Evolutionary conservation across 2,888 invertebrate genomes (phyloP).

Genomic region (Neria commutata): DNA sequence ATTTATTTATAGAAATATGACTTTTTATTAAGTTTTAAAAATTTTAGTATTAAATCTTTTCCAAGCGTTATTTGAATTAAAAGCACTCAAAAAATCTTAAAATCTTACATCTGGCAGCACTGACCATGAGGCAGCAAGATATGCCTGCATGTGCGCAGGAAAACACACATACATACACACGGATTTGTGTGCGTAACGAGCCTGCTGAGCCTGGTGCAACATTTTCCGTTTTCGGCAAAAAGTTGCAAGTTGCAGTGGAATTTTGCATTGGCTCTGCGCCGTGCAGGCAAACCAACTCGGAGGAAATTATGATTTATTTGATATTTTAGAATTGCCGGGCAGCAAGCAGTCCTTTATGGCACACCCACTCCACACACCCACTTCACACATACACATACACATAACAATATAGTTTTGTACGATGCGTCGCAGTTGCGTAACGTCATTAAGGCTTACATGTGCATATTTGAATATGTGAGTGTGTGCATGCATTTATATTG

Average conservation of each 20-base stretch:
- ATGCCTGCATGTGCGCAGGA: too few species aligned
- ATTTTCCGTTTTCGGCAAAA: neutral
- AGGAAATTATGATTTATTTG: constrained; percentile 8
- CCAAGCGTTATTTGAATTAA: too few species aligned
- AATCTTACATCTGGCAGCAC: too few species aligned
- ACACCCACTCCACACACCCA: neutral
- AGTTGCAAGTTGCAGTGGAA: neutral
- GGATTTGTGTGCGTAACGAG: neutral
- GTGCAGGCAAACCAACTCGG: neutral
- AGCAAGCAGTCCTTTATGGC: neutral
- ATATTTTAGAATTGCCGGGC: constrained; percentile 12
- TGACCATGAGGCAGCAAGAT: too few species aligned
- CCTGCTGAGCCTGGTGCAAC: neutral
- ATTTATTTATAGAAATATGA: too few species aligned
- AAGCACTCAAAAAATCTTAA: too few species aligned
- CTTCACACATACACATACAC: neutral
- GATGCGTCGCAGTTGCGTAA: neutral
- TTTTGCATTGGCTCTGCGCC: neutral
- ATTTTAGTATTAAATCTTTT: too few species aligned
- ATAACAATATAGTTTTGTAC: neutral
- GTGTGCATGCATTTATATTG: too few species aligned
- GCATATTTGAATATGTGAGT: too few species aligned
- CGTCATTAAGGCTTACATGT: too few species aligned
- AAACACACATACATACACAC: neutral
- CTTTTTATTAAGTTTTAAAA: too few species aligned